Percentiles rank a stretch among this genome's conserved stretches.
These are phyloP conservation scores for Ommatoiulus sabulosus DNA, from an alignment of 2,888 invertebrate species.

Conservation along the genomic window DNA sequence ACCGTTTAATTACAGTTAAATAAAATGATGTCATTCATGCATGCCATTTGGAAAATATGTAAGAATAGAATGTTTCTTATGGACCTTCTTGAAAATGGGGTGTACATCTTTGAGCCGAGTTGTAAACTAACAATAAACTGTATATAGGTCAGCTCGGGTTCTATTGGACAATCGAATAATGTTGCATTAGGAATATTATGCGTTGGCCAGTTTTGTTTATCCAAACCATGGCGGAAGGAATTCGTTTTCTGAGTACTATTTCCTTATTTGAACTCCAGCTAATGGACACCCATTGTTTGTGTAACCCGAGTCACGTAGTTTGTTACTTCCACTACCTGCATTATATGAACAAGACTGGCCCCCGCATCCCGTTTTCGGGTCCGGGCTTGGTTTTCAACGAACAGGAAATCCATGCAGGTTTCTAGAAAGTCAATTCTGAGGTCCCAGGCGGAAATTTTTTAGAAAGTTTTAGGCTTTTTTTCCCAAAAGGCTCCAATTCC, in stretches of 20 bases:
- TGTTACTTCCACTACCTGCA: neutral
- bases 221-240: neutral
- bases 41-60: no score
- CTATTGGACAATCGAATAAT: no score
- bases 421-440: neutral
- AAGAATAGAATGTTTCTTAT: no score
- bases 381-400: neutral
- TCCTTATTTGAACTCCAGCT: neutral
- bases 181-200: no score
- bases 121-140: no score
- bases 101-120: no score
- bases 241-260: neutral
- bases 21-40: no score
- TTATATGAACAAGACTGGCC: neutral
- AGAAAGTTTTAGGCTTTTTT: neutral
- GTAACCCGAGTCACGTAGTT: neutral
- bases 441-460: slow-evolving; percentile 6
- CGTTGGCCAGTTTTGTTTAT: no score
- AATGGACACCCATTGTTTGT: neutral
- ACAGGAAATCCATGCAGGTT: neutral
- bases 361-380: neutral
- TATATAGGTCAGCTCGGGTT: no score
- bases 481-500: neutral
- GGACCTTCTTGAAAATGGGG: no score
- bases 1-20: no score